Conservation (phyloP, 2,113 vertebrate genomes). For the Vulpes lagopus region DNA sequence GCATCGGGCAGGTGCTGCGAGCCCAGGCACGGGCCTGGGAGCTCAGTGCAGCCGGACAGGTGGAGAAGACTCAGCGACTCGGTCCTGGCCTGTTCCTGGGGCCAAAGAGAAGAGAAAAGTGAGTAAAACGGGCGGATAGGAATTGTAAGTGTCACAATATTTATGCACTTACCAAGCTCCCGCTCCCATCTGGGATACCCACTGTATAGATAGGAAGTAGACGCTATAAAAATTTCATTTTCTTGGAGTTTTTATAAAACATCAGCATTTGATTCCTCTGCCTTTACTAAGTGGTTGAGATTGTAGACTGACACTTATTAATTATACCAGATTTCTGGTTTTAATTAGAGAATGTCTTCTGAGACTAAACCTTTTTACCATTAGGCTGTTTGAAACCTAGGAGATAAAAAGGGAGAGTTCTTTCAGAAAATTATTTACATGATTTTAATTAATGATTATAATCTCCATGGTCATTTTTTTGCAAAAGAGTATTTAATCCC, state of each 20-base stretch:
- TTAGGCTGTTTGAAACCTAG: slow-evolving; percentile 86
- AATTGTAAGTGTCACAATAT: slow-evolving; percentile 52
- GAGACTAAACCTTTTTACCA: slow-evolving; percentile 88
- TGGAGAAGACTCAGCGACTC: neutral
- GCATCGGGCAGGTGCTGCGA: neutral
- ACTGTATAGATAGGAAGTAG: slow-evolving; percentile 63
- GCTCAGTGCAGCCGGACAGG: neutral
- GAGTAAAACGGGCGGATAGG: neutral
- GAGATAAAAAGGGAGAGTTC: slow-evolving; percentile 87
- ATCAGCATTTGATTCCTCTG: slow-evolving; percentile 73
- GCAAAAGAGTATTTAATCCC: slow-evolving; percentile 89
- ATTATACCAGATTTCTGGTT: slow-evolving; percentile 87
- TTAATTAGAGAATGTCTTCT: slow-evolving; percentile 89
- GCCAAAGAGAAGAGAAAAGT: slow-evolving; percentile 46
- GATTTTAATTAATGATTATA: slow-evolving; percentile 92
- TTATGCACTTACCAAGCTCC: slow-evolving; percentile 20
- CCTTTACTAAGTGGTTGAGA: slow-evolving; percentile 77
- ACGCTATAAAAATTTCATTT: slow-evolving; percentile 34
- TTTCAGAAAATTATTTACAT: slow-evolving; percentile 90
- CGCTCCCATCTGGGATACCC: neutral
- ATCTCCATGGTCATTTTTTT: slow-evolving; percentile 90
- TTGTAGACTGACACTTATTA: slow-evolving; percentile 84
- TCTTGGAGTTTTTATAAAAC: slow-evolving; percentile 55
- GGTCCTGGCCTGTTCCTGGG: neutral
- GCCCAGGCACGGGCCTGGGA: neutral